Evolutionary conservation across 1,140 invertebrate species (phyloP), one percentile per base, ranked within the genome.

Genomic region (Drosophila serrata): DNA sequence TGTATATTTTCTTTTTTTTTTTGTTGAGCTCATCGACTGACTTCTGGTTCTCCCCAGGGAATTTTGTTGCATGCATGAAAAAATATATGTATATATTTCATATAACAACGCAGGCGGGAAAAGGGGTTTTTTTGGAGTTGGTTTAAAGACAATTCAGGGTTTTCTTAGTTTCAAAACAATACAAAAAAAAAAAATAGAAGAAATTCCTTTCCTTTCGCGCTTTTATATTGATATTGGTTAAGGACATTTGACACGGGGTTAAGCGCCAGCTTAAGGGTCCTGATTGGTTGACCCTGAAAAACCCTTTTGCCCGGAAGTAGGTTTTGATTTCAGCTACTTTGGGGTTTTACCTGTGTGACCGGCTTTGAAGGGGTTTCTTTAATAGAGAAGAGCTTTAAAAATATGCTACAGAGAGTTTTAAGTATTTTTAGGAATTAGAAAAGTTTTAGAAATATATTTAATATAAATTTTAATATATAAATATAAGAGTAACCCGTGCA

Each of bases 11-110:
- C n/a, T n/a, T n/a, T n/a, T n/a, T n/a, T n/a, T n/a, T n/a, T n/a
- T n/a, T n/a, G n/a, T n/a, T 59, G 24, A 46, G 31, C 40, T 67
- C 68, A 73, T 82, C 59, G 80, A 82, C 67, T 73, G 74, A 55
- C 67, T 84, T 79, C 56, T 74, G 77, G 63, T 78, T 78, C 76
- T 80, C 84, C 81, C 84, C 53, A 62, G 79, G 82, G 82, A 80
- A 87, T 46, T 88, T 88, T 70, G 53, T 74, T 87, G 79, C 79
- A 87, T 82, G 82, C 84, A 87, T 87, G 79, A 68, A 88, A 74
- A 82, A 69, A 64, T 49, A 24, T 48, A 45, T 61, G 61, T n/a
- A n/a, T n/a, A n/a, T n/a, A n/a, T n/a, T n/a, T n/a, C n/a, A 45
- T 57, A 67, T 42, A 49, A 67, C 19, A 13, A 22, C 1, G 19